Base-by-base conservation (phyloP, 2,888 invertebrate genomes). In the Camptogramma bilineatum region DNA sequence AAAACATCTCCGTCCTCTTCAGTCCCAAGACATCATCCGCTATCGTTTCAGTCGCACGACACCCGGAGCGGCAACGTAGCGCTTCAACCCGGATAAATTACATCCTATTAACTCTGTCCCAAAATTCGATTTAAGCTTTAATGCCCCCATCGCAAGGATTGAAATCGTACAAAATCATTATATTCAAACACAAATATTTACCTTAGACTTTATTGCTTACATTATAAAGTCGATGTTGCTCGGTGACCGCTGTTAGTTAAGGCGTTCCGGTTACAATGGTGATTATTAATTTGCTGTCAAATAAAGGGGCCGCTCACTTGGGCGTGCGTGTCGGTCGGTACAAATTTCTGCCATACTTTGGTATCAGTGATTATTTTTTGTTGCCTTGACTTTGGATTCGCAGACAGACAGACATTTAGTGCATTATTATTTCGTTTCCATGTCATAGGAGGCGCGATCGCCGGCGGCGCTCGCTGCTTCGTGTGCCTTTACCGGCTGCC, bases 211-310 rank as follows among this genome's bases (percentile, higher is more conserved):
- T 91, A 87, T 81, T 71, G 77, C 78, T 80, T 76, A 76, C 73
- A 81, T 78, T 82, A 86, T 90, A 92, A 85, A 90, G 92, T 86
- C 85, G 80, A 85, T 69, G 81, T 90, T 89, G 75, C 80, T 79
- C 81, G 80, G 84, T 79, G 75, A 76, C 71, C 72, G 76, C 73
- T 75, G 81, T 75, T 79, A 76, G 85, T 87, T 91, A 82, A 75
- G 88, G 80, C 88, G 84, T 90, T 91, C 79, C 84, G 81, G 84
- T 88, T 79, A 77, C 78, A 82, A 75, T 76, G 78, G 81, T 80
- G 84, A 86, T 91, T 92, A 93, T 93, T 93, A 92, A 92, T 92
- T 93, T 91, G 91, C 93, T 92, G 93, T 93, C 92, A 93, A 92
- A 92, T 93, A 92, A 92, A 92, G 91, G 91, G 92, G 93, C 92